Percentiles rank a stretch among this genome's conserved stretches.
Conservation (phyloP, 1,140 invertebrate genomes). For the Aphelenchoides avenae region DNA sequence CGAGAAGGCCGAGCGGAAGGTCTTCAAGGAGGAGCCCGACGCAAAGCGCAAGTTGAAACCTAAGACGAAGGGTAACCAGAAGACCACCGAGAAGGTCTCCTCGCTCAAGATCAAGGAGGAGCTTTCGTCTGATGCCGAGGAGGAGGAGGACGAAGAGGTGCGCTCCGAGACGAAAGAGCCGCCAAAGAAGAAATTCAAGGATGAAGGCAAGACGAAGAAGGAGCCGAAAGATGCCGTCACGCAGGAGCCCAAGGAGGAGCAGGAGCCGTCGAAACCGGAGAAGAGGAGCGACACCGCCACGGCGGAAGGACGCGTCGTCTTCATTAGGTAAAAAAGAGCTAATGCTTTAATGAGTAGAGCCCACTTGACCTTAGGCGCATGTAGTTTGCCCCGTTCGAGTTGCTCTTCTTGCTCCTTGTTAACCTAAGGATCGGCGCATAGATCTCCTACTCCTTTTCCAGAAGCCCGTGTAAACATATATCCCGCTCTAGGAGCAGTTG, state of each 20-base stretch:
- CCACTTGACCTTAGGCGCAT: no score
- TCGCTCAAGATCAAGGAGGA: no score
- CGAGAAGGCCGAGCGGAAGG: slow-evolving; percentile 19
- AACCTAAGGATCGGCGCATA: no score
- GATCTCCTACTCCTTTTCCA: no score
- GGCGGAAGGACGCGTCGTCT: slow-evolving; percentile 40
- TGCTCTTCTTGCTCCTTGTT: slow-evolving; percentile 7
- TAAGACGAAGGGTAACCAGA: slow-evolving; percentile 33
- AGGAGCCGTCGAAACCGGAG: no score
- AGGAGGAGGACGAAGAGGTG: neutral
- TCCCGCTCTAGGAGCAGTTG: no score
- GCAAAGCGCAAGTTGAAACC: slow-evolving; percentile 17
- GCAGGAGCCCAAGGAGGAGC: slow-evolving; percentile 24
- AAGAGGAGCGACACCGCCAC: slow-evolving; percentile 30
- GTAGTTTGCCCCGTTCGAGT: neutral
- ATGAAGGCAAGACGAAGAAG: slow-evolving; percentile 19
- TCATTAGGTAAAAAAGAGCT: slow-evolving; percentile 36
- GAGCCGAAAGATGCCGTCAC: slow-evolving; percentile 20
- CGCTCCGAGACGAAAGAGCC: slow-evolving; percentile 9
- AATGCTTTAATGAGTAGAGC: no score
- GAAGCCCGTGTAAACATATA: no score
- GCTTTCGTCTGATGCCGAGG: no score
- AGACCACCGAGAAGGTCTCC: slow-evolving; percentile 1
- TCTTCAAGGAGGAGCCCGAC: slow-evolving; percentile 13
- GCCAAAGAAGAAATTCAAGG: slow-evolving; percentile 15